Base-by-base conservation (phyloP, 2,113 vertebrate species). In the Thomomys bottae region DNA sequence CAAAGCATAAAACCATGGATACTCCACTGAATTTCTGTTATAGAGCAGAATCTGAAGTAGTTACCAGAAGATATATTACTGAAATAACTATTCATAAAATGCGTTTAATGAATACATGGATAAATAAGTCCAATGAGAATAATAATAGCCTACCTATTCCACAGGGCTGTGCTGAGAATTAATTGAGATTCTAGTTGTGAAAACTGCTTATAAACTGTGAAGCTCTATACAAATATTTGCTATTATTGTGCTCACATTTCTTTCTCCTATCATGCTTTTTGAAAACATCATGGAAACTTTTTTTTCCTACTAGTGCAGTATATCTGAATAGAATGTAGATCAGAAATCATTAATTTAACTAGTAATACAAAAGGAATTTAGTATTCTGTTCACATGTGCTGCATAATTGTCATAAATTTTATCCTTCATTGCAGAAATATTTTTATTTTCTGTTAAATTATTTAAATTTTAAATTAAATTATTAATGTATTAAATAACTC, bases 381-480 rank as follows among this genome's bases (percentile, higher is more conserved):
- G 21, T 71, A 84, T 73, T 97, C 84, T 83, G 63, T 90, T 97
- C 66, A 86, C 21, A 73, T 87, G 88, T 96, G 92, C 93, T 96
- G 59, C 86, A 84, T 93, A 97, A 87, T 96, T 95, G 67, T 97
- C 92, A 94, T 70, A 96, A 64, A 95, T 94, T 57, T 93, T 87
- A 96, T 87, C 91, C 83, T 64, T 92, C 81, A 87, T 92, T 97
- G 92, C 90, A 94, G 90, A 97, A 96, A 96, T 82, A 91, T 94
- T 92, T 95, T 90, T 83, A 96, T 94, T 95, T 95, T 36, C 64
- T 95, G 77, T 88, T 96, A 87, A 94, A 94, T 95, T 96, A 96
- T 93, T 96, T 96, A 93, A 96, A 93, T 38, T 95, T 96, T 95
- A 95, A 96, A 95, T 97, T 96, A 87, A 92, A 66, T 95, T 87